phyloP scores from a whole-genome alignment of 2,113 vertebrate genomes.

The Heptranchias perlo region DNA sequence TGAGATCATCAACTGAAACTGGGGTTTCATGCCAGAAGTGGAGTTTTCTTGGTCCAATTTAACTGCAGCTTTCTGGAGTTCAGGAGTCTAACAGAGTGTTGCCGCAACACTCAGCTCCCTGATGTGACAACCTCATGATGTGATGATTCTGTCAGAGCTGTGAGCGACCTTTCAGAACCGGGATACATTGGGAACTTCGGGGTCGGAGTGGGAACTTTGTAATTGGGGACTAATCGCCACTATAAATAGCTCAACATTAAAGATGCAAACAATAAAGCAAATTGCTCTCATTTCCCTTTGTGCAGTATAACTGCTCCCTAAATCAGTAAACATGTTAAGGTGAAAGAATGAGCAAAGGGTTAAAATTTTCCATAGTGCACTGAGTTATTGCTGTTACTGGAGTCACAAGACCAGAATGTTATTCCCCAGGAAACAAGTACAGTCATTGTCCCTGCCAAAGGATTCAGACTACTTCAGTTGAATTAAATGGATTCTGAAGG shows the following conservation, averaged over 20 bases:
- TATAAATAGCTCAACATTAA: not conserved
- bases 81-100: too few relatives aligned
- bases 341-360: not conserved
- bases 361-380: not conserved
- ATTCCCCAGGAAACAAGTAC: not conserved
- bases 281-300: not conserved
- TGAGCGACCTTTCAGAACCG: not conserved
- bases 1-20: not conserved
- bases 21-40: not conserved
- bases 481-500: constrained; percentile 20
- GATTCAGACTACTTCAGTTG: not conserved
- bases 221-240: too few relatives aligned
- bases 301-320: not conserved
- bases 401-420: not conserved
- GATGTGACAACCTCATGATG: not conserved
- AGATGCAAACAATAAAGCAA: not conserved
- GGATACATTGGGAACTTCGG: not conserved
- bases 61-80: not conserved
- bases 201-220: not conserved
- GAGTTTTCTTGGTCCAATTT: not conserved
- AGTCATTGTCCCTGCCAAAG: not conserved
- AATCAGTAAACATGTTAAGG: not conserved
- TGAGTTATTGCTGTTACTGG: not conserved
- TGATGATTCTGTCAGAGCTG: not conserved
- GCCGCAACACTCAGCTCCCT: not conserved